Evolutionary conservation across 2,113 vertebrate species (phyloP).

Genomic region (Sinocyclocheilus grahami): DNA sequence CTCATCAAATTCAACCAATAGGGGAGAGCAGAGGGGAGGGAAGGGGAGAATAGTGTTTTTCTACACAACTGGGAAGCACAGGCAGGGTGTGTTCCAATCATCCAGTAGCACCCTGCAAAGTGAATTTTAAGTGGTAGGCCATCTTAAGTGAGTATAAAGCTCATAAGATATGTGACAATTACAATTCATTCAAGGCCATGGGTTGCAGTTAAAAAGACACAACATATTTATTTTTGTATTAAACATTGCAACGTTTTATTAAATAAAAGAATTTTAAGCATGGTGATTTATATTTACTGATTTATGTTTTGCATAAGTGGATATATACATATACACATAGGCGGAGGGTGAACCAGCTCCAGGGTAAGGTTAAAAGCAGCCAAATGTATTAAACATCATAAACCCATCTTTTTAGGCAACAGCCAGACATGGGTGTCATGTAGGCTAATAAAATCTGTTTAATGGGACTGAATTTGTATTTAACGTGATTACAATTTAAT

Average conservation of each 20-base stretch:
- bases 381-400: too few relatives aligned
- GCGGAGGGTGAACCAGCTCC: too few relatives aligned
- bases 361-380: too few relatives aligned
- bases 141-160: constrained; percentile 2
- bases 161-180: not conserved
- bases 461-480: too few relatives aligned
- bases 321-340: too few relatives aligned
- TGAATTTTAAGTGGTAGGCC: not conserved
- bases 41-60: constrained; percentile 57
- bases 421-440: too few relatives aligned
- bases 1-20: constrained; percentile 75
- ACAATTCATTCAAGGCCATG: not conserved
- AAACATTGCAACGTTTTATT: not conserved
- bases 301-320: not conserved
- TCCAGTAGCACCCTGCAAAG: not conserved
- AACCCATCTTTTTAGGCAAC: too few relatives aligned
- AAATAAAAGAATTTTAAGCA: not conserved
- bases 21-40: constrained; percentile 43
- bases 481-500: too few relatives aligned
- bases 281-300: not conserved
- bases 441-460: too few relatives aligned
- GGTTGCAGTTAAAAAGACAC: not conserved
- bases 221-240: not conserved
- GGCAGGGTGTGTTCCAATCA: not conserved
- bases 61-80: constrained; percentile 45